A percentile compares a stretch with the other conserved stretches of the same genome.
phyloP scores from a whole-genome alignment of 2,888 invertebrate species.

The Cantharis rustica region DNA sequence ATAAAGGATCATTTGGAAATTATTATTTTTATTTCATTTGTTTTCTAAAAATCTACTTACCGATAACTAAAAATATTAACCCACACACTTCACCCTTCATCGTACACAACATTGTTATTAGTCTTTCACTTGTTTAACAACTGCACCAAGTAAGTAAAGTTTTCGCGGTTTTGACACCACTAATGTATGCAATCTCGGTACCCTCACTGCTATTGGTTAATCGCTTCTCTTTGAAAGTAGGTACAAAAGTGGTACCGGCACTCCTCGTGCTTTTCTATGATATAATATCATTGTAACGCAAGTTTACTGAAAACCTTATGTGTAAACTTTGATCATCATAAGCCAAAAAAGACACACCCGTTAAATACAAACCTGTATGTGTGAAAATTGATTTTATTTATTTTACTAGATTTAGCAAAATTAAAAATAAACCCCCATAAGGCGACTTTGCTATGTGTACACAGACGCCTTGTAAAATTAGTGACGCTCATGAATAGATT shows the following conservation, averaged over 20 bases:
- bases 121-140: slow-evolving; percentile 33
- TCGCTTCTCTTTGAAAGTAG: slow-evolving; percentile 38
- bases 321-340: background rate
- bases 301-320: background rate
- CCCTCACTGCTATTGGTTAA: slow-evolving; percentile 34
- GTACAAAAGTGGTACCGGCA: slow-evolving; percentile 36
- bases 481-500: too few species aligned
- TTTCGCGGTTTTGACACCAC: slow-evolving; percentile 43
- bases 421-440: too few species aligned
- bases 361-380: background rate
- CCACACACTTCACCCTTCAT: slow-evolving; percentile 43
- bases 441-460: too few species aligned
- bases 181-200: slow-evolving; percentile 29
- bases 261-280: slow-evolving; percentile 26
- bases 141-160: slow-evolving; percentile 36
- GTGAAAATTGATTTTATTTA: background rate
- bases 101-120: slow-evolving; percentile 28
- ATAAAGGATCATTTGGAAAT: too few species aligned
- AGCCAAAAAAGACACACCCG: background rate
- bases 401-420: too few species aligned
- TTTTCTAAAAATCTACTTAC: slow-evolving; percentile 29
- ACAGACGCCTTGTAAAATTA: too few species aligned
- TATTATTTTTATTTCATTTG: too few species aligned
- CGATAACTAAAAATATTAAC: slow-evolving; percentile 35
- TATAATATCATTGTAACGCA: slow-evolving; percentile 17